These are phyloP conservation scores for Stenodema calcarata DNA, from an alignment of 2,888 invertebrate species.

Conservation along the genomic window DNA sequence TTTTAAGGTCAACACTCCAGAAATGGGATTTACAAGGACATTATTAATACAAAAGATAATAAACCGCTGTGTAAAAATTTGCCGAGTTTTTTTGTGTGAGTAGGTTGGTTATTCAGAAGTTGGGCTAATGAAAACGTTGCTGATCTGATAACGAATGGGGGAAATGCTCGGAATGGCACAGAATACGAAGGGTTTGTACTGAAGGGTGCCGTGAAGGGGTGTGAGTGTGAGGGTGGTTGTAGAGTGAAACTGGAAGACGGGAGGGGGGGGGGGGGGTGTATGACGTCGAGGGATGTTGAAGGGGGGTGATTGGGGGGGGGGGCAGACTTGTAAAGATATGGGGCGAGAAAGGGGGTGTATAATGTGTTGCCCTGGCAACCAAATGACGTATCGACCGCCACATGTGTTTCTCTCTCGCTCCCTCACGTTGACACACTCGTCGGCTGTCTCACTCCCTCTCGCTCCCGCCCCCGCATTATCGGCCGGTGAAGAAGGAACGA, in stretches of 20 bases:
- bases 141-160: neutral
- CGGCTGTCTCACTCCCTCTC: constrained; percentile 11
- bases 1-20: no score
- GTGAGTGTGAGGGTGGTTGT: neutral
- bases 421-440: neutral
- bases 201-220: neutral
- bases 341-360: constrained; percentile 53
- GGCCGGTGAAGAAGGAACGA: neutral
- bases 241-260: neutral
- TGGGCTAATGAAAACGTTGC: neutral
- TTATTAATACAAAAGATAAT: no score
- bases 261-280: neutral
- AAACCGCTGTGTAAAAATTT: no score
- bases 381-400: constrained; percentile 56
- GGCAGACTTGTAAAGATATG: constrained; percentile 50
- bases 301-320: neutral
- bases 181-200: neutral
- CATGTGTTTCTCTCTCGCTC: constrained; percentile 48
- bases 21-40: no score
- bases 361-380: constrained; percentile 55
- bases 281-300: neutral
- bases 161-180: neutral
- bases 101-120: neutral
- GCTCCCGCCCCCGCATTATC: neutral
- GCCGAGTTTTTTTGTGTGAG: no score